These are phyloP conservation scores for Eupelmus urozonus DNA, from an alignment of 2,888 invertebrate genomes.

Conservation along the genomic window DNA sequence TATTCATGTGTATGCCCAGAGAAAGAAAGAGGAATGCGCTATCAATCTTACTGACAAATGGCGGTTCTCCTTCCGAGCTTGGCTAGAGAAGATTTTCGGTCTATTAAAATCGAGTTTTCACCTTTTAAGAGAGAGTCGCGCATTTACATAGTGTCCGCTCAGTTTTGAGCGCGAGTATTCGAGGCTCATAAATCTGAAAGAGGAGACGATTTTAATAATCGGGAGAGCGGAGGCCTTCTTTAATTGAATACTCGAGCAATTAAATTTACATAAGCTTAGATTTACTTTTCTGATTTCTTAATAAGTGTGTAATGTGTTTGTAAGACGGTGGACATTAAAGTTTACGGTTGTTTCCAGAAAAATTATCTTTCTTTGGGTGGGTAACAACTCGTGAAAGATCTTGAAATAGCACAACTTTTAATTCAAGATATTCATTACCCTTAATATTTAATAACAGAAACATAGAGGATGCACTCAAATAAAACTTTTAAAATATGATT, in stretches of 20 bases:
- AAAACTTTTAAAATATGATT: too few species aligned
- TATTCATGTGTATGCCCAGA: not conserved
- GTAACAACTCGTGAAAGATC: too few species aligned
- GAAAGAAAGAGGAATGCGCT: constrained; percentile 8
- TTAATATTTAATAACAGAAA: too few species aligned
- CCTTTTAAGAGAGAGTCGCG: constrained; percentile 22
- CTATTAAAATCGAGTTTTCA: constrained; percentile 51
- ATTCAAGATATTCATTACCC: too few species aligned
- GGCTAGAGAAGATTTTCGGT: constrained; percentile 22
- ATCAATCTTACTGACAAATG: constrained; percentile 51
- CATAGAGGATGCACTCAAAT: too few species aligned
- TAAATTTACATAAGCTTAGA: constrained; percentile 36
- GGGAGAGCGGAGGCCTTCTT: not conserved
- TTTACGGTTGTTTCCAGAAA: too few species aligned
- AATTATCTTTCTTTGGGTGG: too few species aligned
- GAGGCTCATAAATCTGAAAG: constrained; percentile 24
- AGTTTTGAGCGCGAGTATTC: not conserved
- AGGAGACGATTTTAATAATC: constrained; percentile 25
- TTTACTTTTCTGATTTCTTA: constrained; percentile 12
- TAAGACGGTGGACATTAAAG: not conserved
- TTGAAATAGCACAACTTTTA: too few species aligned
- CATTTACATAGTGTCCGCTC: not conserved
- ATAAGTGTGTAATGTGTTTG: constrained; percentile 17
- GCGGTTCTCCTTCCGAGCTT: constrained; percentile 13
- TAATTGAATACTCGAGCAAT: constrained; percentile 26